Percentiles rank a stretch among this genome's conserved stretches.
phyloP scores from a whole-genome alignment of 2,888 invertebrate genomes.

The Cataglyphis cursor region DNA sequence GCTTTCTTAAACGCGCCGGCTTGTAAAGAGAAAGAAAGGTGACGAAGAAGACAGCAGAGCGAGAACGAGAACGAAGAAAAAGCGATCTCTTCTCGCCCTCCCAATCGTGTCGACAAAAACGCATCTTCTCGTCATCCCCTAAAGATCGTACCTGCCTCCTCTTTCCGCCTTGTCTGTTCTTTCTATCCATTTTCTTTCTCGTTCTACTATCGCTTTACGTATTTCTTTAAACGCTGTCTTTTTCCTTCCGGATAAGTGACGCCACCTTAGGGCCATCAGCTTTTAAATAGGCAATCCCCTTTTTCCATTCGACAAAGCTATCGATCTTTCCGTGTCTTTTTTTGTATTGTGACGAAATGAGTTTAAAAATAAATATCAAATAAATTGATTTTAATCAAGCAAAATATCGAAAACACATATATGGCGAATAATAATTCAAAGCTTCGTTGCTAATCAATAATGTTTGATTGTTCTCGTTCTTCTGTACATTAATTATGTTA shows the following conservation, averaged over 20 bases:
- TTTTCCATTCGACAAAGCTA: slow-evolving; percentile 52
- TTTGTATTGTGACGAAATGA: slow-evolving; percentile 6
- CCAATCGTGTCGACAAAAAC: slow-evolving; percentile 70
- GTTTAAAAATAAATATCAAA: slow-evolving; percentile 1
- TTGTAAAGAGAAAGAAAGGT: slow-evolving; percentile 66
- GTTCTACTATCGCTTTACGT: slow-evolving; percentile 30
- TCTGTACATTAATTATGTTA: slow-evolving; percentile 18
- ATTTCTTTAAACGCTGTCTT: slow-evolving; percentile 48
- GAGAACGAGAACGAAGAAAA: slow-evolving; percentile 33
- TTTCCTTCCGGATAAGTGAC: slow-evolving; percentile 57
- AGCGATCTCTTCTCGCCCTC: slow-evolving; percentile 62
- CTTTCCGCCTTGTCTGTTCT: slow-evolving; percentile 21
- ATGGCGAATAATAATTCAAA: background rate
- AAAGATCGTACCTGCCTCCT: slow-evolving; percentile 60
- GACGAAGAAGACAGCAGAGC: slow-evolving; percentile 30
- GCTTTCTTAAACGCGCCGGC: slow-evolving; percentile 78
- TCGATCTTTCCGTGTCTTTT: slow-evolving; percentile 24
- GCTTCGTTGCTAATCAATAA: background rate
- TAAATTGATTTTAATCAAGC: slow-evolving; percentile 33
- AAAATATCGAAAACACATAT: background rate
- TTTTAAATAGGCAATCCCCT: slow-evolving; percentile 65
- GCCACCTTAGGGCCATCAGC: slow-evolving; percentile 57
- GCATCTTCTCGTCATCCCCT: slow-evolving; percentile 67
- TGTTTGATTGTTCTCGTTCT: background rate
- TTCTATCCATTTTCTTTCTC: slow-evolving; percentile 50